Conservation (phyloP, 2,113 vertebrate genomes). For the Chamaea fasciata region DNA sequence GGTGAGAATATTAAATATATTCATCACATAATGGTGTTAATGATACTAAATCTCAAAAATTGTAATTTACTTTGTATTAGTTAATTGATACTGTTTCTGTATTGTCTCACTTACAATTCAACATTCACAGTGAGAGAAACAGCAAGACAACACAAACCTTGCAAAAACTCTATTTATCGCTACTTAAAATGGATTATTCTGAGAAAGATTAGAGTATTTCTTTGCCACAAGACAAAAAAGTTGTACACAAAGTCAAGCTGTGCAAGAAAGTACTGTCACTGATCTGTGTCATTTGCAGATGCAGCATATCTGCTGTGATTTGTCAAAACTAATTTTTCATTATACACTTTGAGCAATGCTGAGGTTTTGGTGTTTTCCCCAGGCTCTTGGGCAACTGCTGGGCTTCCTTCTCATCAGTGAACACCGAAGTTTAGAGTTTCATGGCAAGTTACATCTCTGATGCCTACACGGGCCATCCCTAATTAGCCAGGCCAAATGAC, state of each 20-base stretch:
- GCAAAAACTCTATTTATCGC: neutral
- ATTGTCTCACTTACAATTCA: neutral
- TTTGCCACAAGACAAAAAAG: neutral
- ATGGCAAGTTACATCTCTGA: neutral
- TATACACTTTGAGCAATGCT: neutral
- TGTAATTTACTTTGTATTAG: neutral
- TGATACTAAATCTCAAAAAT: neutral
- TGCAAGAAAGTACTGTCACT: neutral
- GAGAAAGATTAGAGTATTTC: neutral
- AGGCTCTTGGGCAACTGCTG: neutral
- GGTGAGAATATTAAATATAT: neutral
- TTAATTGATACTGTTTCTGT: neutral
- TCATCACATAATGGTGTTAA: neutral
- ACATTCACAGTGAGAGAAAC: neutral
- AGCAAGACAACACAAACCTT: neutral
- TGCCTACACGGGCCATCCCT: neutral
- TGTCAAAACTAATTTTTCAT: conserved; percentile 6
- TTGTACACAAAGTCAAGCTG: neutral
- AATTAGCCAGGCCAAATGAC: neutral
- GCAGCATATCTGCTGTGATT: neutral
- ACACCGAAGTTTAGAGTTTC: neutral
- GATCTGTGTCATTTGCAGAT: neutral
- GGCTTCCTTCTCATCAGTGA: neutral
- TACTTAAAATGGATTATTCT: neutral
- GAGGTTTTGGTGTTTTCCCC: neutral